phyloP scores from a whole-genome alignment of 2,113 vertebrate genomes.

The Rhinoptilus africanus region DNA sequence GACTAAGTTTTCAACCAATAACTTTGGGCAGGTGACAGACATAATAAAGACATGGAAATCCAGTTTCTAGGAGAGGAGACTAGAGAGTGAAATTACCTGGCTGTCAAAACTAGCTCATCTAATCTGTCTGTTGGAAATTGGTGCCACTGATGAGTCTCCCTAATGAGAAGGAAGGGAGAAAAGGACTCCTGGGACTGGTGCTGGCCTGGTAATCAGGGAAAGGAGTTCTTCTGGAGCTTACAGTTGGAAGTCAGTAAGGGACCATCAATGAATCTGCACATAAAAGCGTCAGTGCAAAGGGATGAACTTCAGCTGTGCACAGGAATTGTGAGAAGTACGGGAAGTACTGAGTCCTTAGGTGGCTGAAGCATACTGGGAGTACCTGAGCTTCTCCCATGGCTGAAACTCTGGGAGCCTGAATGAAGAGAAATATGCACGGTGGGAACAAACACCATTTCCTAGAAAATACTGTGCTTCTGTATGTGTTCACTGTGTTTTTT shows the following conservation, averaged over 20 bases:
- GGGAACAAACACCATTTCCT: not conserved
- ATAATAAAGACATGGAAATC: not conserved
- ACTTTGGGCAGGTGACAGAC: not conserved
- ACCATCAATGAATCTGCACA: not conserved
- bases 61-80: not conserved
- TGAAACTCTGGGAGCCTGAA: not conserved
- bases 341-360: not conserved
- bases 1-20: not conserved
- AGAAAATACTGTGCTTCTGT: not conserved
- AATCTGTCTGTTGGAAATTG: not conserved
- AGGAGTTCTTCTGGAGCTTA: not conserved
- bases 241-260: not conserved
- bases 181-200: not conserved
- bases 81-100: not conserved
- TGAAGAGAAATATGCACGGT: accelerated
- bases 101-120: not conserved
- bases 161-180: not conserved
- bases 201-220: not conserved
- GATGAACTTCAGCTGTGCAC: not conserved
- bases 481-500: not conserved
- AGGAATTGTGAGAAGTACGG: not conserved
- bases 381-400: not conserved
- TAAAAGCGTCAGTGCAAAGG: not conserved
- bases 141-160: not conserved
- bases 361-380: not conserved